Percentiles rank a stretch among this genome's conserved stretches.
Conservation (phyloP, 2,888 invertebrate genomes). For the Sphecodes monilicornis region DNA sequence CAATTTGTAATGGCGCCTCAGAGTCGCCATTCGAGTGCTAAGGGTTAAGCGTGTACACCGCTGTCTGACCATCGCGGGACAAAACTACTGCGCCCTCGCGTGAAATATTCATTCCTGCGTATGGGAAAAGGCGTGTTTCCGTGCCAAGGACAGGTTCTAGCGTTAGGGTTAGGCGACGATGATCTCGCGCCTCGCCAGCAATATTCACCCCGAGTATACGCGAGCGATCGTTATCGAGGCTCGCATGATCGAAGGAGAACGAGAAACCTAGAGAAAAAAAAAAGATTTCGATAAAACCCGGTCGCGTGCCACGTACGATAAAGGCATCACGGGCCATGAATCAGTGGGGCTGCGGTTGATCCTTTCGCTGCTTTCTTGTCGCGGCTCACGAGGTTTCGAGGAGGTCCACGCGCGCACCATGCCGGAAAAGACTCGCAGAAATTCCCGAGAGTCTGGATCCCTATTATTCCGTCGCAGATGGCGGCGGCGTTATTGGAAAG, state of each 20-base stretch:
- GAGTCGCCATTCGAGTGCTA: too few relatives aligned
- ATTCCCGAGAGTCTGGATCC: conserved; percentile 23
- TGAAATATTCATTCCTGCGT: conserved; percentile 57
- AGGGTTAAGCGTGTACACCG: background rate
- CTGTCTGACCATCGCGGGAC: background rate
- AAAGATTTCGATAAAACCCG: conserved; percentile 24
- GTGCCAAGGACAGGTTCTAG: conserved; percentile 45
- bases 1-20: too few relatives aligned
- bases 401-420: background rate
- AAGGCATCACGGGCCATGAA: conserved; percentile 28
- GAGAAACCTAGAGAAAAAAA: background rate
- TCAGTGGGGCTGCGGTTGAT: conserved; percentile 22
- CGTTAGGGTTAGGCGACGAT: conserved; percentile 18
- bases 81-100: conserved; percentile 17
- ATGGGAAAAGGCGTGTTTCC: conserved; percentile 48
- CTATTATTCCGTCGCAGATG: conserved; percentile 48
- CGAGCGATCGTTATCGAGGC: conserved; percentile 35
- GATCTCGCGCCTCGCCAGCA: conserved; percentile 15
- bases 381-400: background rate
- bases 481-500: conserved; percentile 62
- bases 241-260: conserved; percentile 19
- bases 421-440: conserved; percentile 9
- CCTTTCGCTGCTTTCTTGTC: conserved; percentile 46
- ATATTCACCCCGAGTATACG: conserved; percentile 31
- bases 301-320: conserved; percentile 46